These are phyloP conservation scores for Phenganax marumi DNA, from an alignment of 92 coral and sea anemone genomes.

Conservation along the genomic window DNA sequence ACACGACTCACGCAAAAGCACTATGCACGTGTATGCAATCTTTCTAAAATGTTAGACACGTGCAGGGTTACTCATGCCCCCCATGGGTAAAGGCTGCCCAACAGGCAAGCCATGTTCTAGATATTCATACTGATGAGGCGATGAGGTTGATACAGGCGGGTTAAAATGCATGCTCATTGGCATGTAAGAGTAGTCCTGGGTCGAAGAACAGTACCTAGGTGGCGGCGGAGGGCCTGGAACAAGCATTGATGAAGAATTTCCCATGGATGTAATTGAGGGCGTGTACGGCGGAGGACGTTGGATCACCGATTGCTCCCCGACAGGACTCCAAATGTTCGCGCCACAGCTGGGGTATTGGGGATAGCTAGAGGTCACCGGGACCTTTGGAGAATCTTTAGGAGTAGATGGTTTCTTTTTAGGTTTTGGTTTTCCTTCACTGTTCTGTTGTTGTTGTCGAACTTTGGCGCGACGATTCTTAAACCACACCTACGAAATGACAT, in stretches of 20 bases:
- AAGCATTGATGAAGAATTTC: slow-evolving; percentile 73
- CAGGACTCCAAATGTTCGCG: slow-evolving; percentile 94
- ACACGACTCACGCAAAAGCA: neutral
- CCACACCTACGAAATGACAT: slow-evolving; percentile 72
- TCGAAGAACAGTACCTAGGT: slow-evolving; percentile 84
- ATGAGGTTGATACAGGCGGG: slow-evolving; percentile 16
- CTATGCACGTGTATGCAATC: neutral
- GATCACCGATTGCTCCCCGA: slow-evolving; percentile 81
- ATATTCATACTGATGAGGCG: slow-evolving; percentile 36
- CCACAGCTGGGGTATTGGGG: slow-evolving; percentile 91
- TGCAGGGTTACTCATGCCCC: slow-evolving; percentile 34
- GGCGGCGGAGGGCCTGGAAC: slow-evolving; percentile 93
- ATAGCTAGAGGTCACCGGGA: slow-evolving; percentile 73
- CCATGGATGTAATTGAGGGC: slow-evolving; percentile 74
- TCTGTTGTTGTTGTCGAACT: slow-evolving; percentile 84
- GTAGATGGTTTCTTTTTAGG: slow-evolving; percentile 80
- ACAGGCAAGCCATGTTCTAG: slow-evolving; percentile 44
- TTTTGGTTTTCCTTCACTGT: slow-evolving; percentile 79
- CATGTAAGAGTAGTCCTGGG: slow-evolving; percentile 88
- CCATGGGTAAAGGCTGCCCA: slow-evolving; percentile 43
- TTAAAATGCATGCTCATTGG: slow-evolving; percentile 63
- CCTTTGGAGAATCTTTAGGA: slow-evolving; percentile 52
- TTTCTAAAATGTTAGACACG: slow-evolving; percentile 7
- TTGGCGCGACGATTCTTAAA: slow-evolving; percentile 97
- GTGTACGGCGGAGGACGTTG: slow-evolving; percentile 77